A percentile compares a stretch with the other conserved stretches of the same genome.
Evolutionary conservation across 2,888 invertebrate species (phyloP).

Genomic region (Drosophila picticornis): DNA sequence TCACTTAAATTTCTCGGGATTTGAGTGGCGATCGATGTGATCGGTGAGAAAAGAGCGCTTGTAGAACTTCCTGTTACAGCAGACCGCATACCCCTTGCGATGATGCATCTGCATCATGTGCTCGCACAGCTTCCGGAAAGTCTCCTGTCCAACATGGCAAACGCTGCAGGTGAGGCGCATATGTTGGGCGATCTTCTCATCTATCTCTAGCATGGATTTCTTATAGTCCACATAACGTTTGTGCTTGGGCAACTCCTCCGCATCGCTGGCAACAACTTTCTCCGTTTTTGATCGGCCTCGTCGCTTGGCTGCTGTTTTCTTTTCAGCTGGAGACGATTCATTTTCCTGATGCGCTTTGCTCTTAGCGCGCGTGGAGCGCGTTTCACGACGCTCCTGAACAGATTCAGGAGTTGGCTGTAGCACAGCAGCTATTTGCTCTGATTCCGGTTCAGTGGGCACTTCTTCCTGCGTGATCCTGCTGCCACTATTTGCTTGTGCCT

Average conservation of each 20-base stretch:
- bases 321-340: slow-evolving; percentile 16
- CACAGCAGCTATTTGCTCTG: background rate
- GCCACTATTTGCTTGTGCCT: slow-evolving; percentile 1
- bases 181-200: slow-evolving; percentile 80
- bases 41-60: slow-evolving; percentile 83
- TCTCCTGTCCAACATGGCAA: slow-evolving; percentile 71
- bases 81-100: slow-evolving; percentile 81
- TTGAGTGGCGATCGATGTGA: slow-evolving; percentile 83
- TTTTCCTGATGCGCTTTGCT: slow-evolving; percentile 45
- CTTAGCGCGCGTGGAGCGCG: slow-evolving; percentile 57
- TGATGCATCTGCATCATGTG: slow-evolving; percentile 76
- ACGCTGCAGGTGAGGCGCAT: slow-evolving; percentile 83
- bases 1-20: slow-evolving; percentile 84
- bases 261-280: slow-evolving; percentile 7
- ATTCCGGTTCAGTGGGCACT: background rate
- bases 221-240: slow-evolving; percentile 57
- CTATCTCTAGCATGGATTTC: slow-evolving; percentile 74
- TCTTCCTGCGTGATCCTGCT: no score
- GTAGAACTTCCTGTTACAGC: slow-evolving; percentile 84
- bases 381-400: slow-evolving; percentile 55
- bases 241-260: slow-evolving; percentile 20
- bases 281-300: slow-evolving; percentile 24
- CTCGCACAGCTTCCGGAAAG: slow-evolving; percentile 76
- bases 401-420: background rate
- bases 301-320: slow-evolving; percentile 16